Percentiles rank a stretch among this genome's conserved stretches.
Conservation (phyloP, 1,140 invertebrate genomes). For the Camponotus pennsylvanicus region DNA sequence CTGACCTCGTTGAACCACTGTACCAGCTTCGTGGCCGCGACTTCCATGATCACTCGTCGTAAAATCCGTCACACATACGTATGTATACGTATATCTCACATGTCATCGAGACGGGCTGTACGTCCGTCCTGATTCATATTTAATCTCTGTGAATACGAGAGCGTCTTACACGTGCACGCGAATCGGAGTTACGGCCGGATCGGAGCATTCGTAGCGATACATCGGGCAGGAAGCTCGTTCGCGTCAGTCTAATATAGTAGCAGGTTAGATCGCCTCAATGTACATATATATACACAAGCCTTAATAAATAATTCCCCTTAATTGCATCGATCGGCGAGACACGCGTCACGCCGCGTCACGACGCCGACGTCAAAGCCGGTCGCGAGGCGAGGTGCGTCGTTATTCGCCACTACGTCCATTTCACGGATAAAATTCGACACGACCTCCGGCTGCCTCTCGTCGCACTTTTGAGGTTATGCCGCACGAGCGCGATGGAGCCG, state of each 20-base stretch:
- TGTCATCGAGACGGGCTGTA: background rate
- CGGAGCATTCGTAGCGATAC: background rate
- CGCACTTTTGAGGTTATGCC: constrained; percentile 40
- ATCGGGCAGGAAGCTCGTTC: background rate
- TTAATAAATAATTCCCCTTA: constrained; percentile 55
- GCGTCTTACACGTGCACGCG: background rate
- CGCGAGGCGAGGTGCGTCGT: no score
- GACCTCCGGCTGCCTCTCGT: background rate
- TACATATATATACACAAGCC: no score
- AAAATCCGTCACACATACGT: background rate
- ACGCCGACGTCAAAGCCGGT: background rate
- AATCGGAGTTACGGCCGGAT: background rate
- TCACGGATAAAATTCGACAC: no score
- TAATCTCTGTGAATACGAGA: background rate
- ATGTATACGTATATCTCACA: background rate
- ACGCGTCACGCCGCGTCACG: constrained; percentile 11
- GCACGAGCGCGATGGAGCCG: no score
- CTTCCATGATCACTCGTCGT: constrained; percentile 75
- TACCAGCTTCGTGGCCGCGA: constrained; percentile 75
- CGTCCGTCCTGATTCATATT: constrained; percentile 12
- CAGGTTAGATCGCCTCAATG: constrained; percentile 27
- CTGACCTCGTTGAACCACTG: constrained; percentile 82
- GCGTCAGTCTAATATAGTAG: no score
- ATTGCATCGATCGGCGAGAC: constrained; percentile 51
- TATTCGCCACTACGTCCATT: no score